A percentile compares a stretch with the other conserved stretches of the same genome.
These are phyloP conservation scores for Cynopterus sphinx DNA, from an alignment of 2,797 vertebrate species.

Conservation along the genomic window DNA sequence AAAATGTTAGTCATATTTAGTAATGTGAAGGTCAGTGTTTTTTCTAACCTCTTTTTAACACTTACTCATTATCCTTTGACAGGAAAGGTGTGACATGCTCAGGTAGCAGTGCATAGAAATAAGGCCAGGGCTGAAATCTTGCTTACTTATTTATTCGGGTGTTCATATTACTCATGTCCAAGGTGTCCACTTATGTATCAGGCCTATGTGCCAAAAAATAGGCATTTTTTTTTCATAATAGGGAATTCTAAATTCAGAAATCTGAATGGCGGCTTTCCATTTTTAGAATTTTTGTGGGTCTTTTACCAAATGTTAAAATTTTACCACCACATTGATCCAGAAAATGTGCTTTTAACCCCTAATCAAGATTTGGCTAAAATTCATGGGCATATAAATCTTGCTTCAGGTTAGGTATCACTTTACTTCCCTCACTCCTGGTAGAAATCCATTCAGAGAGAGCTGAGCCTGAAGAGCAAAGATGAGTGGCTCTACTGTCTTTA, in stretches of 20 bases:
- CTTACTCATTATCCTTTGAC: background rate
- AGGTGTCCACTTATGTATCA: background rate
- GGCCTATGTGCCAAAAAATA: background rate
- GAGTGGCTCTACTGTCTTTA: background rate
- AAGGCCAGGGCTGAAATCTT: background rate
- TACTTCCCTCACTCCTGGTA: background rate
- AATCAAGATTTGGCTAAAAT: background rate
- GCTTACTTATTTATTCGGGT: background rate
- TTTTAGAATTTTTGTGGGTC: background rate
- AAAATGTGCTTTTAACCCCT: background rate
- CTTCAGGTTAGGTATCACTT: background rate
- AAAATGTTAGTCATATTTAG: background rate
- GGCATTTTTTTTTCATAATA: background rate
- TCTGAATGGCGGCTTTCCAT: background rate
- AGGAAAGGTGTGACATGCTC: background rate
- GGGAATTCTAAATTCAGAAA: background rate
- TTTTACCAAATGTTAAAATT: conserved; percentile 5
- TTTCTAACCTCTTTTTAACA: background rate
- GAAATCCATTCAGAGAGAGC: background rate
- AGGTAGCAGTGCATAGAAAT: background rate
- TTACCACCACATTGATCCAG: background rate
- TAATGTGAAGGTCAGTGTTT: background rate
- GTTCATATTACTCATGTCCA: background rate
- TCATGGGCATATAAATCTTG: background rate
- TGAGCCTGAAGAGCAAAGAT: background rate